Evolutionary conservation across 2,888 invertebrate genomes (phyloP), one percentile per base, ranked within the genome.

Genomic region (Acronicta aceris): DNA sequence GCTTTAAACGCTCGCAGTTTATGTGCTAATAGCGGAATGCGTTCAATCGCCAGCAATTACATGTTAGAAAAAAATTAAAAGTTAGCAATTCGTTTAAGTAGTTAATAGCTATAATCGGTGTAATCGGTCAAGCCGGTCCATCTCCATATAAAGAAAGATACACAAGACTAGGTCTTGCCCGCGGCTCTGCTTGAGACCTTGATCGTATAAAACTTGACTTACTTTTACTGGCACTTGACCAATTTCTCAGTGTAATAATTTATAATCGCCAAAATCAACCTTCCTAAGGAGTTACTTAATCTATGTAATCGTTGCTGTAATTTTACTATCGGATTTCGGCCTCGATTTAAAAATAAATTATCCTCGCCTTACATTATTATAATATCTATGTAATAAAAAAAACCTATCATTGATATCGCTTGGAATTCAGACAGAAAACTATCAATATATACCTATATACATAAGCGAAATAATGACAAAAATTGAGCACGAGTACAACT

Each of bases 81-180:
- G 74, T 83, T 76, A 74, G 82, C 81, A 75, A 83, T 87, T 79
- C 76, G 73, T 80, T 83, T 80, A 84, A 83, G 82, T 78, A 83
- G 81, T 81, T 87, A 86, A 85, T 83, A 79, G 76, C 74, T 78
- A 71, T 83, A 81, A 85, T 82, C 74, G 78, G 48, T 64, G 36
- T 47, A 71, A 65, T 76, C 64, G 65, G 67, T 66, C 50, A 74
- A 48, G 57, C 52, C 71, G 57, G 65, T 62, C 76, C 79, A 81
- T 83, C 81, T 79, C 76, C 81, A 70, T 81, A 80, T 76, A 79
- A 58, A 73, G 70, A 71, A 69, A 65, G 68, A 53, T 71, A 74
- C 74, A 36, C 13, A 46, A 43, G 61, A 62, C 72, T 71, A 75
- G 17, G 13, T 25, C 25, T 48, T 59, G 65, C 77, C 71, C 57